phyloP scores from a whole-genome alignment of 2,797 vertebrate genomes.

The Lutjanus argentimaculatus region DNA sequence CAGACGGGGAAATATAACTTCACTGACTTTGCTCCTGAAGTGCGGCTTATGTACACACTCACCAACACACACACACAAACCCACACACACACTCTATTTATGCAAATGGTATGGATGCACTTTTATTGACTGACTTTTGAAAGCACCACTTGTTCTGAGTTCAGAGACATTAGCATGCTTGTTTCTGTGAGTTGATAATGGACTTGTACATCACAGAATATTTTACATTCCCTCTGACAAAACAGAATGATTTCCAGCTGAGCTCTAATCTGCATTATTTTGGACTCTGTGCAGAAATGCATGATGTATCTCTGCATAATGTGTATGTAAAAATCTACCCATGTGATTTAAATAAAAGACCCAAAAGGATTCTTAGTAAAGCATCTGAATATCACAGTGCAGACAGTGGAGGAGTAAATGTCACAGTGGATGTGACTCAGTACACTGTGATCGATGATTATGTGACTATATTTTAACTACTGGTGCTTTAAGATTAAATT shows the following conservation, averaged over 20 bases:
- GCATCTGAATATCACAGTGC: background rate
- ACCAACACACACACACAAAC: conserved; percentile 43
- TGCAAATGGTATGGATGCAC: conserved; percentile 36
- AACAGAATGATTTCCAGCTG: conserved; percentile 9
- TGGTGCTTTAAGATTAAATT: too few relatives aligned
- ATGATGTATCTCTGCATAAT: conserved; percentile 13
- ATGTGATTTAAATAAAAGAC: background rate
- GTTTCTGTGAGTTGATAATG: conserved; percentile 33
- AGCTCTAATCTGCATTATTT: conserved; percentile 30
- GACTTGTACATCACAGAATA: background rate
- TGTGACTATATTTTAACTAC: too few relatives aligned
- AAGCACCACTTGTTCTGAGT: conserved; percentile 21
- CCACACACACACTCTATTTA: conserved; percentile 45
- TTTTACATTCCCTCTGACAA: conserved; percentile 17
- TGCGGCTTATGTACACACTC: background rate
- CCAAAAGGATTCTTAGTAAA: background rate
- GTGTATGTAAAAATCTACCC: background rate
- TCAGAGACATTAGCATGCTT: conserved; percentile 19
- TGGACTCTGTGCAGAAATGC: conserved; percentile 5
- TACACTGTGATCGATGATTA: too few relatives aligned
- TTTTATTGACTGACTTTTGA: conserved; percentile 9
- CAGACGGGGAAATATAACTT: conserved; percentile 38
- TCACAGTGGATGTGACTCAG: background rate
- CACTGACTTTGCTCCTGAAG: conserved; percentile 6
- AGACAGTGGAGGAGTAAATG: background rate